Evolutionary conservation across 2,797 vertebrate species (phyloP).

Genomic region (Sebastiscus albofasciatus): DNA sequence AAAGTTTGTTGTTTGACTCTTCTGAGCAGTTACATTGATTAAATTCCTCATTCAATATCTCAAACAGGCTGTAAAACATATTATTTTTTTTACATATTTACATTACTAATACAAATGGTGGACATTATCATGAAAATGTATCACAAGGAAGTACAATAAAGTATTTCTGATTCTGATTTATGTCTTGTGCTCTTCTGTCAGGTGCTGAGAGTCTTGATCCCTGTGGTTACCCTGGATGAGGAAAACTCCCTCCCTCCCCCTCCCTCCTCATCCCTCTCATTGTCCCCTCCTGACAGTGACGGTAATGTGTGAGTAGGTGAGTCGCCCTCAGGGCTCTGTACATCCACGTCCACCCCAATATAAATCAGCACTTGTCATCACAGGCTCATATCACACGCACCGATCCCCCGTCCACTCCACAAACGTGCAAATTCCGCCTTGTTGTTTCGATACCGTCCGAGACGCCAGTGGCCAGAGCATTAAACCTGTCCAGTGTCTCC

Average conservation of each 20-base stretch:
- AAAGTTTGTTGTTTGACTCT: constrained; percentile 7
- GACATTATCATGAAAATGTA: background rate
- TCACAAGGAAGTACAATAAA: background rate
- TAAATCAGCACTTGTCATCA: constrained; percentile 86
- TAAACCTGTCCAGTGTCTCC: constrained; percentile 70
- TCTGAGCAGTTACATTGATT: background rate
- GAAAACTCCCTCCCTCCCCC: constrained; percentile 17
- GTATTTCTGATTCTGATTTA: background rate
- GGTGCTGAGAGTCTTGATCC: constrained; percentile 25
- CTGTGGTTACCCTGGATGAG: constrained; percentile 35
- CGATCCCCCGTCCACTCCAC: constrained; percentile 73
- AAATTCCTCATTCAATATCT: background rate
- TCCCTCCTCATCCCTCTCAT: constrained; percentile 40
- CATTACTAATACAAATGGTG: background rate
- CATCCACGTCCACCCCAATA: constrained; percentile 81
- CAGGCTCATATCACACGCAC: constrained; percentile 82
- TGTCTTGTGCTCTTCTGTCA: constrained; percentile 8
- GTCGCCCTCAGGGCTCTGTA: constrained; percentile 77
- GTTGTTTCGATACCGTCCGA: constrained; percentile 58
- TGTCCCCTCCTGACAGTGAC: constrained; percentile 80
- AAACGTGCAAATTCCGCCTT: constrained; percentile 55
- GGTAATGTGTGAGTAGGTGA: constrained; percentile 83
- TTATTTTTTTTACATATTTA: background rate
- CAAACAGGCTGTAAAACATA: background rate
- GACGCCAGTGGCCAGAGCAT: constrained; percentile 77